Base-by-base conservation (phyloP, 2,113 vertebrate genomes). In the Emydura subglobosa region DNA sequence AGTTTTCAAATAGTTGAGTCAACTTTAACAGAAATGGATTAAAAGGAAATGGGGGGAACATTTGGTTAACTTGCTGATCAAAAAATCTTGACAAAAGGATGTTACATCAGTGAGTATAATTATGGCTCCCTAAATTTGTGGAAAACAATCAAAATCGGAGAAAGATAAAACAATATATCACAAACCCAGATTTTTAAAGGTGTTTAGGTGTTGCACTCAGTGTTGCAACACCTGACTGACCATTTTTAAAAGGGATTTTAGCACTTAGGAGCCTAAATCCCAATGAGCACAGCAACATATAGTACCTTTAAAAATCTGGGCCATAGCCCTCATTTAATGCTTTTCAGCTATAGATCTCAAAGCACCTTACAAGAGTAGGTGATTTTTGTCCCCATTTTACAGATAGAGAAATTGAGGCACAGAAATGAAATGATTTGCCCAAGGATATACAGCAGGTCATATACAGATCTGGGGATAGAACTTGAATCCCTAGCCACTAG, bases 371-470 rank as follows among this genome's bases (percentile, higher is more conserved):
- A 21, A 39, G n/a, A n/a, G 8, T 68, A 55, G 22, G 13, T 65
- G 7, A 7, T 54, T 53, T n/a, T 55, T 29, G 6, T 24, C 79
- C 19, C 6, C 1, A 2, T 1, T 51, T 22, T 21, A 61, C 50
- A 42, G 74, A 1, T 3, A 50, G 13, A 4, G 12, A n/a, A 44
- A 1, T 5, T 5, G 16, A 31, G 51, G 2, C 47, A 1, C 16
- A 3, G 53, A 79, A 39, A 3, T 10, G 74, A 7, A 47, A 72
- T 24, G 68, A 42, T 55, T 9, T 10, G n/a, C 55, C 17, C n/a
- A 9, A 27, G 80, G 8, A 59, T 3, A 1, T 10, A 47, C 42
- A 21, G 72, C 3, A 79, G 78, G 25, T 24, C 65, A 27, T 53
- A 57, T 31, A 27, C 42, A 3, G 44, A 10, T 42, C 5, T 0